Evolutionary conservation across 1,140 invertebrate genomes (phyloP), one percentile per base, ranked within the genome.

Genomic region (Drosophila bocqueti): DNA sequence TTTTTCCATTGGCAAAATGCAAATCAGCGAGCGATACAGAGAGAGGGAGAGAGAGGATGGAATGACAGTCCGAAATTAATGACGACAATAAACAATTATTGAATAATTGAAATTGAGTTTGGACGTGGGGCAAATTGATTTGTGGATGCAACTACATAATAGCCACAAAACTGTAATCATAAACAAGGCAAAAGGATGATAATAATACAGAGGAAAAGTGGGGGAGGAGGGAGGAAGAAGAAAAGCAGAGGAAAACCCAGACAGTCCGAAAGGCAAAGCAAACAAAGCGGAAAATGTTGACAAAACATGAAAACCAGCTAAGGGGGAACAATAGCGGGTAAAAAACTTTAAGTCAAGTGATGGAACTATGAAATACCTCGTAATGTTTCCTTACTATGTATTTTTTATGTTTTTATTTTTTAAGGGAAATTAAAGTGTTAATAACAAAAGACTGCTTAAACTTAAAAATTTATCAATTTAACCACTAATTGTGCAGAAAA

Each of bases 51-150:
- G 26, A 15, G 24, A 18, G 18, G 31, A 26, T 40, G 29, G 55
- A 55, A 74, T 61, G 71, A 74, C 71, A 74, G 24, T 5, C 68
- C 67, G 24, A 73, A 73, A 52, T 73, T 74, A 73, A 73, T 73
- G 71, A 61, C 55, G 55, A 81, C 61, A 77, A 85, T 77, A 73
- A 81, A 83, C 80, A 80, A 83, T 80, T 69, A 59, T 52, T 69
- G 72, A 62, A 69, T 81, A 80, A 80, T 59, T 81, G 67, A 79
- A 64, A 55, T 60, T 55, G 38, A 59, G 43, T 57, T 58, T 52
- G 34, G 52, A 42, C 26, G 36, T 43, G 65, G 29, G 40, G 46
- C 26, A 49, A 61, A 73, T 74, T 73, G 71, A 74, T 74, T 74
- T 74, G 71, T 73, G 71, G 68, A 61, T 73, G 68, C 55, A 74